Conservation (phyloP, 2,888 invertebrate species). For the Ariolimax columbianus region DNA sequence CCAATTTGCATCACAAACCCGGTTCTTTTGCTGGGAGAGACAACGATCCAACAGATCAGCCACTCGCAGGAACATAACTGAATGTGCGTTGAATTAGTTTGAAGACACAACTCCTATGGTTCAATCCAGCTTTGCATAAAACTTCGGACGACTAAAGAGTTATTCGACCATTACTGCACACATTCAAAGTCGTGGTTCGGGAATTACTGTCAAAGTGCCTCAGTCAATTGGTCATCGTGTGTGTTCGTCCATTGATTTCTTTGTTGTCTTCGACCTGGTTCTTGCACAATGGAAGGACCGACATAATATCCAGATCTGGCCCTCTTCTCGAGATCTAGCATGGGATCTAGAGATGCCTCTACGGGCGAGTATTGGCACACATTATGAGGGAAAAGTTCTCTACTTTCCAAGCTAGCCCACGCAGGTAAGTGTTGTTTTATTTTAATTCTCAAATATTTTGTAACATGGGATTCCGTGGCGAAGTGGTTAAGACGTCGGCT, state of each 20-base stretch:
- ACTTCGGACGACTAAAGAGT: no score
- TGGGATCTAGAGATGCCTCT: constrained; percentile 49
- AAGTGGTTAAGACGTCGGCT: no score
- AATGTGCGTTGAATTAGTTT: no score
- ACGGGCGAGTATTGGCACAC: constrained; percentile 45
- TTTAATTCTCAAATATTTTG: background rate
- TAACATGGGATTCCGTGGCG: no score
- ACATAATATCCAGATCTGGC: constrained; percentile 19
- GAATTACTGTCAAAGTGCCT: background rate
- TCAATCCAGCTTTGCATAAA: no score
- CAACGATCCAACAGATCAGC: no score
- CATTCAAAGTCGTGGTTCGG: no score
- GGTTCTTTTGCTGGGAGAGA: no score
- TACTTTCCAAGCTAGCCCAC: constrained; percentile 52
- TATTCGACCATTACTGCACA: no score
- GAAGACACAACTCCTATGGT: no score
- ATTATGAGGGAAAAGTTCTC: constrained; percentile 54
- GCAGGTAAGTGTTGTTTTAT: constrained; percentile 47
- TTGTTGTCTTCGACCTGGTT: background rate
- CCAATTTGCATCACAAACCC: no score
- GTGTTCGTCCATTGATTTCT: background rate
- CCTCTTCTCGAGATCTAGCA: constrained; percentile 37
- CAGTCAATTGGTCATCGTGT: background rate
- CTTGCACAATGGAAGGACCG: constrained; percentile 33
- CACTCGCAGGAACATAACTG: no score